These are phyloP conservation scores for Setipinna tenuifilis DNA, from an alignment of 2,797 vertebrate species.

Conservation along the genomic window DNA sequence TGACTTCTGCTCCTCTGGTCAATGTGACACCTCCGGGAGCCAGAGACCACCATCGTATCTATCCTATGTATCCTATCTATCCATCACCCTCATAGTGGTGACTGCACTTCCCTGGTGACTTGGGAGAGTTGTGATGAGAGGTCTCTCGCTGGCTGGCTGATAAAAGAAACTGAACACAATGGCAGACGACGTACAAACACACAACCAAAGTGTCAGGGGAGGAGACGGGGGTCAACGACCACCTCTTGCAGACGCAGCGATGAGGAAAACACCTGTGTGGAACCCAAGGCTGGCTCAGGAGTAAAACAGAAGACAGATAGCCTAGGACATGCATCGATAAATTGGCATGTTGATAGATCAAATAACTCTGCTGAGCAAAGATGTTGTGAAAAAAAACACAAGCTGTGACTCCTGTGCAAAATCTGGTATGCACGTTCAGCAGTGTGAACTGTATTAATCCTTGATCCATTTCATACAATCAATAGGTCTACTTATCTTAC, in stretches of 20 bases:
- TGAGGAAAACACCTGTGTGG: background rate
- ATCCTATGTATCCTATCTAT: background rate
- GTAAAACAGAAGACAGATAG: background rate
- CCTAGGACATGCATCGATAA: too few species aligned
- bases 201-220: background rate
- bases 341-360: background rate
- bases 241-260: background rate
- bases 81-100: too few species aligned
- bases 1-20: constrained; percentile 4
- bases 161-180: background rate
- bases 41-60: background rate
- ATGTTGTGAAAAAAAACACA: background rate
- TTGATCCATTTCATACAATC: background rate
- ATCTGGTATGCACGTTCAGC: background rate
- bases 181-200: background rate
- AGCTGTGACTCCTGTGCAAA: background rate
- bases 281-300: too few species aligned
- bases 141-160: background rate
- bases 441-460: background rate
- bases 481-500: background rate
- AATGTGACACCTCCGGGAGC: background rate
- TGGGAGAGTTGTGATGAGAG: too few species aligned
- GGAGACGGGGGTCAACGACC: background rate
- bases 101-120: background rate
- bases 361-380: background rate